Evolutionary conservation across 2,113 vertebrate genomes (phyloP).

Genomic region (Nestor notabilis): DNA sequence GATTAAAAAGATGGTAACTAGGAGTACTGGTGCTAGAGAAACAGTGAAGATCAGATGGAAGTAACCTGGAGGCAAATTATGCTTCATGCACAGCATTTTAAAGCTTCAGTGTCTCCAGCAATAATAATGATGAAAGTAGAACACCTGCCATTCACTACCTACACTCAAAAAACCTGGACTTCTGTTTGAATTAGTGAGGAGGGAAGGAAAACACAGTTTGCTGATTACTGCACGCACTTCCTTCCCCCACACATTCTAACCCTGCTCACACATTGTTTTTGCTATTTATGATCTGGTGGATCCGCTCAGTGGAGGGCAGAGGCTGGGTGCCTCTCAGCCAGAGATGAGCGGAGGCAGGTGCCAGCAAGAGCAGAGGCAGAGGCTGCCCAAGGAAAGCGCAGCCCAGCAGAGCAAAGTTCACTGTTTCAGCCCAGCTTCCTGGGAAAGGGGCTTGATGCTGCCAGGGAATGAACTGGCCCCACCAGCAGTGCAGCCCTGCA

Average conservation of each 20-base stretch:
- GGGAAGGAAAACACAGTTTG: neutral
- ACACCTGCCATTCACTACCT: neutral
- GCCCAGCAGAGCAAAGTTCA: fast-evolving
- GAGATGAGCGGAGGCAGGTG: fast-evolving
- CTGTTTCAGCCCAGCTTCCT: fast-evolving
- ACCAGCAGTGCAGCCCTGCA: neutral
- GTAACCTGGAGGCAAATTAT: fast-evolving
- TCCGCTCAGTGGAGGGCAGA: neutral
- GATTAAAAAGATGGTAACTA: fast-evolving
- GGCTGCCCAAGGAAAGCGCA: fast-evolving
- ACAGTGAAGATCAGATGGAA: neutral
- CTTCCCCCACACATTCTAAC: fast-evolving
- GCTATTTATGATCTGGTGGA: fast-evolving
- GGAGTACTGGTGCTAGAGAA: fast-evolving
- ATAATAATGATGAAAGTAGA: neutral
- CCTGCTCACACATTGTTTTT: fast-evolving
- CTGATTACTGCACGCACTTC: neutral
- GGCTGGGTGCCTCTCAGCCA: fast-evolving
- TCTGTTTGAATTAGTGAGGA: neutral
- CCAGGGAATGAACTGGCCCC: fast-evolving
- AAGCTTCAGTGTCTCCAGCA: neutral
- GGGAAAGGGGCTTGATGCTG: fast-evolving
- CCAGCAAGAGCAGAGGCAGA: fast-evolving
- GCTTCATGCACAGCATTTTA: fast-evolving
- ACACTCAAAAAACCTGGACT: neutral